Conservation (phyloP, 1,140 invertebrate genomes). For the Drosophila busckii region DNA sequence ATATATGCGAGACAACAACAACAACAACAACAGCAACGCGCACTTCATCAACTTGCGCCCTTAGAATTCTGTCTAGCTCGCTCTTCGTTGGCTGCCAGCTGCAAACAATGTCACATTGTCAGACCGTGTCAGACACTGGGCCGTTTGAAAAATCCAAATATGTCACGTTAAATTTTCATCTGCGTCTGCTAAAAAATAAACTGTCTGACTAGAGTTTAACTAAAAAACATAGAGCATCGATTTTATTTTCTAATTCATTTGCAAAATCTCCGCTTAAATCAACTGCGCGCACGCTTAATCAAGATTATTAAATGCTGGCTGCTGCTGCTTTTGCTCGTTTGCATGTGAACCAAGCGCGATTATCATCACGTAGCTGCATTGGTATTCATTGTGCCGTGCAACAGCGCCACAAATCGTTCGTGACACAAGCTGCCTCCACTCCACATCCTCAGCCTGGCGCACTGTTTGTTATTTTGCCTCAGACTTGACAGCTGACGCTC, state of each 20-base stretch:
- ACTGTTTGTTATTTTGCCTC: conserved; percentile 4
- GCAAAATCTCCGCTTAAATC: too few relatives aligned
- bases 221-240: too few relatives aligned
- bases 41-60: conserved; percentile 33
- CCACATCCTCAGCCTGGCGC: not conserved
- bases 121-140: conserved; percentile 31
- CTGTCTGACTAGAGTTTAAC: too few relatives aligned
- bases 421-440: conserved; percentile 19
- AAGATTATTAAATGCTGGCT: not conserved
- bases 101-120: too few relatives aligned
- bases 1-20: conserved; percentile 15
- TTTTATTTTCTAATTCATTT: too few relatives aligned
- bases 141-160: too few relatives aligned
- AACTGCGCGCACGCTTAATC: too few relatives aligned
- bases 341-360: conserved; percentile 42
- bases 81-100: too few relatives aligned
- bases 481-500: conserved; percentile 32
- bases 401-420: conserved; percentile 4
- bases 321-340: not conserved
- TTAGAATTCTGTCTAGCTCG: not conserved
- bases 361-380: conserved; percentile 52
- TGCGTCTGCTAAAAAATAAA: too few relatives aligned
- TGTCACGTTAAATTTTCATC: too few relatives aligned
- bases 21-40: conserved; percentile 7
- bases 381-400: conserved; percentile 36